A percentile compares a stretch with the other conserved stretches of the same genome.
phyloP scores from a whole-genome alignment of 2,888 invertebrate genomes.

The Amblyjoppa fuscipennis region DNA sequence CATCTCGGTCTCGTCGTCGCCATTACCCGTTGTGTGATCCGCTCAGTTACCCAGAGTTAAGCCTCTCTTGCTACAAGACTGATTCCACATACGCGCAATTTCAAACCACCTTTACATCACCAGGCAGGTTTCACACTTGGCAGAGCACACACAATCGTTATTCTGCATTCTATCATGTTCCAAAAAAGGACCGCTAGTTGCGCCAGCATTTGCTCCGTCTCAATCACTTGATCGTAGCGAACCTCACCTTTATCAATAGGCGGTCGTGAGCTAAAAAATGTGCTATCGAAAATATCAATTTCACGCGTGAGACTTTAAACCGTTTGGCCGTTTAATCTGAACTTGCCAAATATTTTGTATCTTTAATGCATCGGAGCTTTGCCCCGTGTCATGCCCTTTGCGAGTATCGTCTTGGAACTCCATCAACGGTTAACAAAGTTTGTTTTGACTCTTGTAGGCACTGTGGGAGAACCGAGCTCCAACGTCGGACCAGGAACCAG shows the following conservation, averaged over 20 bases:
- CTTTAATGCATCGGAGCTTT: not conserved
- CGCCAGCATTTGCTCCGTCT: not conserved
- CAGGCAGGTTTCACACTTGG: not conserved
- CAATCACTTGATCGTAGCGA: no score
- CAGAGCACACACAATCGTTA: not conserved
- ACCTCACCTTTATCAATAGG: no score
- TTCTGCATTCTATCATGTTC: no score
- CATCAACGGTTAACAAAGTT: conserved; percentile 16
- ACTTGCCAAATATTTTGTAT: not conserved
- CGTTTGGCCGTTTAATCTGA: not conserved
- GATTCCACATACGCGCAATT: not conserved
- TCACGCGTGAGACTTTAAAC: not conserved
- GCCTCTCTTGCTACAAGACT: not conserved
- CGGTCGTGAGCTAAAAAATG: not conserved
- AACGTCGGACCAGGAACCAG: not conserved
- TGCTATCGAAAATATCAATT: not conserved
- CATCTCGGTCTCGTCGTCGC: not conserved
- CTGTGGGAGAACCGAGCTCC: not conserved
- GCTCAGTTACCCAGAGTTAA: not conserved
- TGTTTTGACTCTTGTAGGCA: conserved; percentile 14
- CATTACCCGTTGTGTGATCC: not conserved
- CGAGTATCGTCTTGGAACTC: not conserved
- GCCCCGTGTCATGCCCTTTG: not conserved
- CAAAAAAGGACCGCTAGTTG: no score
- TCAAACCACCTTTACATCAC: not conserved